These are phyloP conservation scores for Tachysurus vachellii DNA, from an alignment of 2,113 vertebrate genomes.

Conservation along the genomic window DNA sequence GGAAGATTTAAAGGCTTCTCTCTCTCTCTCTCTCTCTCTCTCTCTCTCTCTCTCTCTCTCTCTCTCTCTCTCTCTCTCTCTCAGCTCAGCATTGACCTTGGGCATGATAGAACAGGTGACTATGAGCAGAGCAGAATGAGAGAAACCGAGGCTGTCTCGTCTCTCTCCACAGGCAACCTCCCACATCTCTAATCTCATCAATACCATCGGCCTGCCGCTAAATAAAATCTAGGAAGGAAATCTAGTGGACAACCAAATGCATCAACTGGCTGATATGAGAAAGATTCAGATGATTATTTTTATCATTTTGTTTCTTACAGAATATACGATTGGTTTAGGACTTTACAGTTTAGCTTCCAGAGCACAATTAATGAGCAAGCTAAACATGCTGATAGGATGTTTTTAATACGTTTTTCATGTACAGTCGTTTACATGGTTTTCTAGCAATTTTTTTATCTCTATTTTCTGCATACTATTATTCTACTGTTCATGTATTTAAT, in stretches of 20 bases:
- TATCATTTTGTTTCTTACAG: neutral
- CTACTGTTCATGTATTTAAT: too few relatives aligned
- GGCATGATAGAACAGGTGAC: constrained; percentile 14
- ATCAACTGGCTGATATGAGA: neutral
- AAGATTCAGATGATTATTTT: neutral
- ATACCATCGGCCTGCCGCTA: constrained; percentile 47
- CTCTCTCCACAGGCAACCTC: constrained; percentile 39
- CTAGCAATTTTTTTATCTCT: too few relatives aligned
- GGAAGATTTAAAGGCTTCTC: constrained; percentile 26
- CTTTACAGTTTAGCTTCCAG: neutral
- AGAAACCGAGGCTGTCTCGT: neutral
- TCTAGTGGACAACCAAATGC: neutral
- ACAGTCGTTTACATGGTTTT: too few relatives aligned
- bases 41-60: too few relatives aligned
- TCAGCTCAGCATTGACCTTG: constrained; percentile 28
- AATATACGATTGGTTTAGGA: neutral
- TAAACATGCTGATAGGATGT: neutral
- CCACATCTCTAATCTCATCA: constrained; percentile 59
- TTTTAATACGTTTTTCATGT: neutral
- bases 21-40: neutral
- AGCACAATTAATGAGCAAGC: neutral
- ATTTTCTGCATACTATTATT: too few relatives aligned
- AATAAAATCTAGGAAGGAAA: constrained; percentile 5
- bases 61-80: neutral
- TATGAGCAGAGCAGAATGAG: constrained; percentile 3